Evolutionary conservation across 2,888 invertebrate species (phyloP), one percentile per base, ranked within the genome.

Genomic region (Tenthredo livida): DNA sequence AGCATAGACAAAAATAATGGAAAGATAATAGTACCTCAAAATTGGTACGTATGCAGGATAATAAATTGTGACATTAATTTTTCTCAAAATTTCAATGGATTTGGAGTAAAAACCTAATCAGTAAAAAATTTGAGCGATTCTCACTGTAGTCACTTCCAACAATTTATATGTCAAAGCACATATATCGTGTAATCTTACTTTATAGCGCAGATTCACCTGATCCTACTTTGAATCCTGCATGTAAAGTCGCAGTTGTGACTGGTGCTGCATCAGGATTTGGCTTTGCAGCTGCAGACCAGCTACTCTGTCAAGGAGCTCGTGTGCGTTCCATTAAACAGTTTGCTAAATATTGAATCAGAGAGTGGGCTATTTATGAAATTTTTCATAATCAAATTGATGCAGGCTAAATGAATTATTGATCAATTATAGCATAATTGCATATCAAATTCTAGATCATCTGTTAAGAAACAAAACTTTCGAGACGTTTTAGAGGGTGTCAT

Each of bases 221-320:
- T 65, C 65, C 65, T 25, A 65, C 25, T 65, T 25, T 65, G 25
- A 25, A 65, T 65, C 65, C 65, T 29, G 65, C 25, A 65, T 65
- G 65, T 29, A 65, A 65, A 25, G 65, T 65, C 15, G 29, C 65
- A 65, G 65, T 65, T 65, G 65, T 65, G 15, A 65, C 29, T 65
- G 65, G 65, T 29, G 21, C 25, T 65, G 65, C 25, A 65, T 65
- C 65, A 65, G 65, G 65, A 29, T 65, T 65, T 25, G 65, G 65
- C 29, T 65, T 65, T 15, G 65, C 65, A 65, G 65, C 25, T 65
- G 65, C 12, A 25, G 65, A 65, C 25, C 65, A 65, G 29, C 25
- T 65, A 65, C 65, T 65, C 25, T 65, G 25, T 12, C 25, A 65
- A 65, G 65, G 65, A 65, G 65, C 29, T 29, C 29, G 25, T 25